A percentile compares a stretch with the other conserved stretches of the same genome.
Conservation (phyloP, 2,797 vertebrate genomes). For the Lacerta agilis region DNA sequence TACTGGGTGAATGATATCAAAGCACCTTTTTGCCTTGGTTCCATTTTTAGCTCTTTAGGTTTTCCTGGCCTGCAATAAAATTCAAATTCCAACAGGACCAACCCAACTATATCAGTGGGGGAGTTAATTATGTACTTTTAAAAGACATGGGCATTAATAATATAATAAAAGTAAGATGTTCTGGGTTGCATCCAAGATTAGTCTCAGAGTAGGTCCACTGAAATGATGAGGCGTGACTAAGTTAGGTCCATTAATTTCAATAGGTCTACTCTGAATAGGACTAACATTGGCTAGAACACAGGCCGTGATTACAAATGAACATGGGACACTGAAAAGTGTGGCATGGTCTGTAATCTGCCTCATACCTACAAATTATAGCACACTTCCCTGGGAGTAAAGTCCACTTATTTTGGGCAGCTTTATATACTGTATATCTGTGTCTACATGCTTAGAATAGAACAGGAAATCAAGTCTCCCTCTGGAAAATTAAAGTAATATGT, state of each 20-base stretch:
- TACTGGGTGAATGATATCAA: slow-evolving; percentile 34
- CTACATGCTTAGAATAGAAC: neutral
- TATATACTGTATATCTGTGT: neutral
- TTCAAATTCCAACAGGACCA: neutral
- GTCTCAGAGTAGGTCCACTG: too few species aligned
- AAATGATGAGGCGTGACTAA: too few species aligned
- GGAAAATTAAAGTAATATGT: neutral
- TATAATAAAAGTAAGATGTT: neutral
- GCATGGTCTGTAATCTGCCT: neutral
- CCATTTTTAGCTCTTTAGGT: neutral
- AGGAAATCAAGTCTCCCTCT: neutral
- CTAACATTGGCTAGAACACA: too few species aligned
- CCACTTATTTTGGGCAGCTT: neutral
- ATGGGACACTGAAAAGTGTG: neutral
- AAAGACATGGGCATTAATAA: neutral
- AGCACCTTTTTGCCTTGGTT: slow-evolving; percentile 25
- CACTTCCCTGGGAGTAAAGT: too few species aligned
- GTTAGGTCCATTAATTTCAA: too few species aligned
- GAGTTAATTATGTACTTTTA: neutral
- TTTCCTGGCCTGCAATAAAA: slow-evolving; percentile 31
- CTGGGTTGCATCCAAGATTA: too few species aligned
- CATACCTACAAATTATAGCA: neutral
- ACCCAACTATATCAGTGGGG: too few species aligned
- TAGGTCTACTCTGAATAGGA: too few species aligned
- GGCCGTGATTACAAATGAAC: neutral